Evolutionary conservation across 2,888 invertebrate species (phyloP), one percentile per base, ranked within the genome.

Genomic region (Cataglyphis albicans): DNA sequence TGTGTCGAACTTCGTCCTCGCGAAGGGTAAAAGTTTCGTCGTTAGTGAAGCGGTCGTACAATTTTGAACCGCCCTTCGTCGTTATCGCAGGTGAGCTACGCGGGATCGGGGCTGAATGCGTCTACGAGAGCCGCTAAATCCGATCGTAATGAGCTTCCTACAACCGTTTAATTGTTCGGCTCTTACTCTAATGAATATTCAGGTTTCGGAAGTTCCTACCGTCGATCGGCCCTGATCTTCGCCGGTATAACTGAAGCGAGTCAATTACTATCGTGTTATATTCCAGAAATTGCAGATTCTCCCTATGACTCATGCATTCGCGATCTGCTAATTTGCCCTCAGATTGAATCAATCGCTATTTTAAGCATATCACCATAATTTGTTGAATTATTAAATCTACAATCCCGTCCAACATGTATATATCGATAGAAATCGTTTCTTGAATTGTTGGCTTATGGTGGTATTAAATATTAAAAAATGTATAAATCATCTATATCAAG

Each of bases 151-250:
- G 73, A 75, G 65, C 81, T 81, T 21, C 65, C 75, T 81, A 75
- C 81, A 65, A 64, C 57, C 81, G 59, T 81, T 65, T 81, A 81
- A 81, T 81, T 67, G 75, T 64, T 74, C 81, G 55, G 57, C 74
- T 65, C 44, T 65, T 64, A 59, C 65, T 81, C 65, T 75, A 65
- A 81, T 81, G 73, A 81, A 81, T 81, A 81, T 75, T 81, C 81
- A 81, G 75, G 75, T 75, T 81, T 21, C 75, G 44, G 32, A 74
- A 74, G 61, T 74, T 81, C 35, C 61, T 10, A 29, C 2, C 44
- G 32, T 55, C 55, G 81, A 81, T 81, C 81, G 64, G 65, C 25
- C 25, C 65, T 44, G 81, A 75, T 81, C 48, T 48, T 70, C n/a
- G 29, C n/a, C 74, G 35, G 10, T 10, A 59, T 70, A 80, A 80